These are phyloP conservation scores for Lepetodrilus schrolli DNA, from an alignment of 2,888 invertebrate species.

Conservation along the genomic window DNA sequence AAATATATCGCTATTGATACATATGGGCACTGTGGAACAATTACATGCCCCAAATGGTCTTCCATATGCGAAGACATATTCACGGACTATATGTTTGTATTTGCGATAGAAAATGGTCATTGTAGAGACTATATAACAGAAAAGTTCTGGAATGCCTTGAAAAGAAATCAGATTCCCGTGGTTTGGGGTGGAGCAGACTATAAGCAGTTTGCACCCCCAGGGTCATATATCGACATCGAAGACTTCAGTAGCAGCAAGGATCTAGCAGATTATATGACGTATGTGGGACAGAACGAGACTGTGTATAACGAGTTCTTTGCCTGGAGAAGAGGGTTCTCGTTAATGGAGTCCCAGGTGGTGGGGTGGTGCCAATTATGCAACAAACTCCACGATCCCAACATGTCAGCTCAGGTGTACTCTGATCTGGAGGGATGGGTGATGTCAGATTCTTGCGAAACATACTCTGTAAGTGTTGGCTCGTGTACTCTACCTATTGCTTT, in stretches of 20 bases:
- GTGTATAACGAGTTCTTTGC: constrained; percentile 35
- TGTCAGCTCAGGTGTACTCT: constrained; percentile 38
- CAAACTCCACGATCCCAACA: constrained; percentile 27
- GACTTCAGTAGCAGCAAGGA: constrained; percentile 27
- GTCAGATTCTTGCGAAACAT: constrained; percentile 38
- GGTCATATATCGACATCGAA: constrained; percentile 33
- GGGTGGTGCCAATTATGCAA: constrained; percentile 33
- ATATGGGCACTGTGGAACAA: constrained; percentile 32
- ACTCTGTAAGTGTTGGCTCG: constrained; percentile 46
- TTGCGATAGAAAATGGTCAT: constrained; percentile 45
- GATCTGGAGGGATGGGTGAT: constrained; percentile 42
- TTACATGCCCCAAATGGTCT: background rate
- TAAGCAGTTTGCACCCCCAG: constrained; percentile 27
- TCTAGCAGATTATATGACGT: constrained; percentile 14
- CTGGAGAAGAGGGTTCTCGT: constrained; percentile 22
- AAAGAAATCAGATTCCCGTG: constrained; percentile 40
- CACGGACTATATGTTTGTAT: constrained; percentile 40
- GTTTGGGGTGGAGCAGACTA: constrained; percentile 42
- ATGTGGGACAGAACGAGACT: constrained; percentile 11
- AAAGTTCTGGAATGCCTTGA: constrained; percentile 38
- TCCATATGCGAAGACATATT: constrained; percentile 7
- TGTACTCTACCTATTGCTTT: too few species aligned
- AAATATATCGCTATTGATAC: constrained; percentile 33
- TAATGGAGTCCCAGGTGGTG: background rate
- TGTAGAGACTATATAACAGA: constrained; percentile 47